phyloP scores from a whole-genome alignment of 92 coral and sea anemone species.

The Heteractis magnifica region DNA sequence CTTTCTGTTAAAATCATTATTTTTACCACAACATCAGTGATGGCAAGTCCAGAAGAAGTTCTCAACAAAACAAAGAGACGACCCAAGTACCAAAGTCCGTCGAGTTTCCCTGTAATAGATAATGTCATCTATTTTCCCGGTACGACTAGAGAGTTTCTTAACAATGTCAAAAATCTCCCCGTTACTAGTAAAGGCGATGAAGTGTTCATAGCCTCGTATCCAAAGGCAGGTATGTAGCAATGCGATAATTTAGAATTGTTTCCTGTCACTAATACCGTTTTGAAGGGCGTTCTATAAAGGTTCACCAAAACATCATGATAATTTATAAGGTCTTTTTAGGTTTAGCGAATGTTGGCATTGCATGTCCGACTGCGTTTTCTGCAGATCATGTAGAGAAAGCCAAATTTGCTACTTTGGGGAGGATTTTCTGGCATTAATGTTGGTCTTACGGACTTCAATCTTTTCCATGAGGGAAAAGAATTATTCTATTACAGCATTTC shows the following conservation, averaged over 20 bases:
- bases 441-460: no score
- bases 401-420: no score
- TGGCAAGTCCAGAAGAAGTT: not conserved
- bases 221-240: slow-evolving; percentile 25
- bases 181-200: slow-evolving; percentile 15
- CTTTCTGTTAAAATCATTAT: no score
- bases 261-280: not conserved
- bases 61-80: not conserved
- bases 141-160: not conserved
- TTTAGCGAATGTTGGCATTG: no score
- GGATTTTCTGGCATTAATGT: no score
- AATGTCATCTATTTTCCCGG: not conserved
- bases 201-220: slow-evolving; percentile 34
- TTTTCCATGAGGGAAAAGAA: no score
- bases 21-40: not conserved
- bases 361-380: no score
- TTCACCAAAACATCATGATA: not conserved
- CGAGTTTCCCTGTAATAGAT: not conserved
- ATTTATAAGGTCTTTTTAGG: no score
- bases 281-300: not conserved
- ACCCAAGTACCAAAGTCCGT: not conserved
- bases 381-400: no score
- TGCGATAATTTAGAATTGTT: not conserved
- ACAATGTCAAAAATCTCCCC: slow-evolving; percentile 5
- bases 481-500: no score